phyloP scores from a whole-genome alignment of 2,797 vertebrate genomes.

The Pipistrellus kuhlii region DNA sequence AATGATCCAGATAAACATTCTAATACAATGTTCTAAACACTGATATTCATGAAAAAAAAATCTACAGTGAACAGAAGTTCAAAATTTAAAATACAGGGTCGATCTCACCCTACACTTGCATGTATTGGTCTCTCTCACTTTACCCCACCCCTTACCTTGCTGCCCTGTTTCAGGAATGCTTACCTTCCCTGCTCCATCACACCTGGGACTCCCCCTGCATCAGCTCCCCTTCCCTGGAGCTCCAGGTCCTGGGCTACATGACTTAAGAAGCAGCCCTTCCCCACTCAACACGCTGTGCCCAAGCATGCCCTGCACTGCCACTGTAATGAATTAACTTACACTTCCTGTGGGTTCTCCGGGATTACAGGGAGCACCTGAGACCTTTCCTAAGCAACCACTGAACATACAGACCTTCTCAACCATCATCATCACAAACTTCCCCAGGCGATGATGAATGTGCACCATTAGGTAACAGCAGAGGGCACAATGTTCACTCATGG shows the following conservation, averaged over 20 bases:
- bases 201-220: not conserved
- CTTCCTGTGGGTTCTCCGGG: not conserved
- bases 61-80: not conserved
- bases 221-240: not conserved
- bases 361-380: constrained; percentile 21
- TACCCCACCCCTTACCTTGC: not conserved
- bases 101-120: too few species aligned
- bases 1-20: constrained; percentile 9
- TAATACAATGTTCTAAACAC: not conserved
- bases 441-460: not conserved
- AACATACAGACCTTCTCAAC: not conserved
- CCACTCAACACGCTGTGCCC: not conserved
- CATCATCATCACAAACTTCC: constrained; percentile 28
- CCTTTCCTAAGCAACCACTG: constrained; percentile 73
- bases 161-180: not conserved
- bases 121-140: rapidly evolving
- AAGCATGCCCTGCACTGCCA: not conserved
- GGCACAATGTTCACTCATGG: constrained; percentile 40
- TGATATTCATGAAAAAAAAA: not conserved
- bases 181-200: not conserved
- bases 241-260: not conserved
- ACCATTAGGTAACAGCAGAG: constrained; percentile 52
- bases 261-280: not conserved
- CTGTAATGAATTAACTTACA: not conserved
- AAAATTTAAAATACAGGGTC: not conserved